phyloP scores from a whole-genome alignment of 2,797 vertebrate species.

The Yasuhikotakia modesta region DNA sequence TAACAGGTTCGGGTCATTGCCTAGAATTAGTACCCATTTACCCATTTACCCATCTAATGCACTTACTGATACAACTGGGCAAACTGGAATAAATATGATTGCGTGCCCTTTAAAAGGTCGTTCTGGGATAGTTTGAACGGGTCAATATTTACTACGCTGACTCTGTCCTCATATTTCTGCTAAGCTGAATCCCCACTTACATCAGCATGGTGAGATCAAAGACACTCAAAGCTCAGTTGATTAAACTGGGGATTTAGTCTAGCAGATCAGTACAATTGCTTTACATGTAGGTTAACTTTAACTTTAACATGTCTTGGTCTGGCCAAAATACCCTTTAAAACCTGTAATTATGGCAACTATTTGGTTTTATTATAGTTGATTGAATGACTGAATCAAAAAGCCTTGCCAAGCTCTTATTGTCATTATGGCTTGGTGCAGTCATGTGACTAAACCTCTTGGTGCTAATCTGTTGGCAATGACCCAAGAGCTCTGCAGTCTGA shows the following conservation, averaged over 20 bases:
- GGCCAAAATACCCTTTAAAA: conserved; percentile 2
- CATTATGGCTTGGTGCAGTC: conserved; percentile 45
- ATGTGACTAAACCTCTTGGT: conserved; percentile 40
- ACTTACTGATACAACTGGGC: neutral
- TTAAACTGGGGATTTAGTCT: conserved; percentile 56
- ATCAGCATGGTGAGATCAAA: conserved; percentile 44
- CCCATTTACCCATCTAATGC: neutral
- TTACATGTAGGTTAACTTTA: conserved; percentile 28
- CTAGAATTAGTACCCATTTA: neutral
- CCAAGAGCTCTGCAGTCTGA: conserved; percentile 33
- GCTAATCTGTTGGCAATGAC: conserved; percentile 52
- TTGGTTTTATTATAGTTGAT: conserved; percentile 1
- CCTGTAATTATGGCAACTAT: conserved; percentile 2
- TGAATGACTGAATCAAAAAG: conserved; percentile 2
- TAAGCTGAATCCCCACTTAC: conserved; percentile 23
- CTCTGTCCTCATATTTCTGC: conserved; percentile 34
- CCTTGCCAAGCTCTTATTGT: conserved; percentile 46
- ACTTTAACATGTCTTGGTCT: conserved; percentile 34
- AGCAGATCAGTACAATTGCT: conserved; percentile 40
- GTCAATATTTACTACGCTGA: conserved; percentile 25
- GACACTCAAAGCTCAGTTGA: conserved; percentile 53
- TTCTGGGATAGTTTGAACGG: conserved; percentile 31
- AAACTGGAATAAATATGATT: neutral
- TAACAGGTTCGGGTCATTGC: neutral
- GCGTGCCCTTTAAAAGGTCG: conserved; percentile 39